Evolutionary conservation across 2,797 vertebrate genomes (phyloP).

Genomic region (Babyrousa celebensis): DNA sequence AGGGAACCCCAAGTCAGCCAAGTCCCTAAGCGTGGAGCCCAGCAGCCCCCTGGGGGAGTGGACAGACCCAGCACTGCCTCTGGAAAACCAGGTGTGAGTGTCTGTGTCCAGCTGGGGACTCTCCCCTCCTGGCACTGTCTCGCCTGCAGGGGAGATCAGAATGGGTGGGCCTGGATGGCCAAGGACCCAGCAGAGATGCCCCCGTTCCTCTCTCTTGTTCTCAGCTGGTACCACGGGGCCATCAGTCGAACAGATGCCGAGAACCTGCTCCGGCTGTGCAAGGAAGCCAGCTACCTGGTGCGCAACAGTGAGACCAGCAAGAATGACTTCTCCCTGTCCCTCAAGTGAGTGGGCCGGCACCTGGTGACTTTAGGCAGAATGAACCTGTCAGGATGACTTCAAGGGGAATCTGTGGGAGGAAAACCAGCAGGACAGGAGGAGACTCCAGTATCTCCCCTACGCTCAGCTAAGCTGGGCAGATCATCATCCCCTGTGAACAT

Average conservation of each 20-base stretch:
- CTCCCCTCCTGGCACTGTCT: constrained; percentile 31
- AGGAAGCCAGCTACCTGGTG: constrained; percentile 99
- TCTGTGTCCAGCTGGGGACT: constrained; percentile 62
- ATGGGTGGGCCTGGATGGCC: constrained; percentile 57
- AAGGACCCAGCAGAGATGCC: constrained; percentile 70
- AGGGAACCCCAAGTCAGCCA: constrained; percentile 95
- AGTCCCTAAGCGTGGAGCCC: constrained; percentile 94
- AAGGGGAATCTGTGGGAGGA: constrained; percentile 52
- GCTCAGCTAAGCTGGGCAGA: not conserved
- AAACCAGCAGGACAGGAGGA: not conserved
- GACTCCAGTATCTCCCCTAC: not conserved
- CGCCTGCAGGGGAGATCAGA: constrained; percentile 49
- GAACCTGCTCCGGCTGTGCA: constrained; percentile 97
- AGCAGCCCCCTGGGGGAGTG: constrained; percentile 94
- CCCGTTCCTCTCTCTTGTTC: constrained; percentile 78
- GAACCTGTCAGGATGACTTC: constrained; percentile 83
- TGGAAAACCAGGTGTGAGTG: constrained; percentile 99
- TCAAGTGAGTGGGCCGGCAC: constrained; percentile 95
- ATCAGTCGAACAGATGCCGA: constrained; percentile 98
- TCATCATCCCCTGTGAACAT: not conserved
- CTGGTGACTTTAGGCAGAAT: constrained; percentile 73
- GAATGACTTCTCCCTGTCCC: constrained; percentile 98
- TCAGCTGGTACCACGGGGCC: constrained; percentile 99
- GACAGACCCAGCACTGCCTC: constrained; percentile 96
- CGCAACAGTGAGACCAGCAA: constrained; percentile 99